Evolutionary conservation across 2,888 invertebrate species (phyloP), one percentile per base, ranked within the genome.

Genomic region (Ceriagrion tenellum): DNA sequence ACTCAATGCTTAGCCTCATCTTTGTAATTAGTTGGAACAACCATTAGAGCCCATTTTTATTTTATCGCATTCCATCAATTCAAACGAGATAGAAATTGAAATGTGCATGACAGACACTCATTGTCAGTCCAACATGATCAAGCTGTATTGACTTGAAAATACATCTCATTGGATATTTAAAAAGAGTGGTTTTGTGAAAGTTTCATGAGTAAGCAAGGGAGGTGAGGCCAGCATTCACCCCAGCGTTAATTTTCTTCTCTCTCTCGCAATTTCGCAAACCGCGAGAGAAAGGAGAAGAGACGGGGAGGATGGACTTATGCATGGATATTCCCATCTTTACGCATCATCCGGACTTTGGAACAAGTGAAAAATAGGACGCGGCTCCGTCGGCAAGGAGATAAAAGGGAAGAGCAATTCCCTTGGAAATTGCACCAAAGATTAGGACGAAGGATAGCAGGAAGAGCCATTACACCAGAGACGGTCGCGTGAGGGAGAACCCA

Each of bases 361-460:
- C 81, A 81, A 81, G 81, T 81, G 81, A 81, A 81, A 81, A 81
- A 81, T 81, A 81, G 81, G 81, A 81, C 81, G 81, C 81, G 81
- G 81, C 30, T 35, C 18, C 35, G 81, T 81, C 35, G 35, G 35
- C 35, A 35, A 35, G 81, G 81, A 26, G 81, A 81, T 81, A 81
- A 81, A 81, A 81, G 81, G 81, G 81, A 81, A 81, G 81, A 35
- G 81, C 30, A 81, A 35, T 81, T 81, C 81, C 35, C 30, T 81
- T 81, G 81, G 81, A 81, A 81, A 81, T 81, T 81, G 81, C 81
- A 81, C 81, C 81, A 81, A 81, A 81, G 81, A 81, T 81, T 81
- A 81, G 81, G 81, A 35, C 81, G 81, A 81, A 35, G 81, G 81
- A 81, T 8, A 81, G 81, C 81, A 81, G 81, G 81, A 81, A 81